A percentile compares a stretch with the other conserved stretches of the same genome.
Evolutionary conservation across 2,113 vertebrate genomes (phyloP).

Genomic region (Prietella phreatophila): DNA sequence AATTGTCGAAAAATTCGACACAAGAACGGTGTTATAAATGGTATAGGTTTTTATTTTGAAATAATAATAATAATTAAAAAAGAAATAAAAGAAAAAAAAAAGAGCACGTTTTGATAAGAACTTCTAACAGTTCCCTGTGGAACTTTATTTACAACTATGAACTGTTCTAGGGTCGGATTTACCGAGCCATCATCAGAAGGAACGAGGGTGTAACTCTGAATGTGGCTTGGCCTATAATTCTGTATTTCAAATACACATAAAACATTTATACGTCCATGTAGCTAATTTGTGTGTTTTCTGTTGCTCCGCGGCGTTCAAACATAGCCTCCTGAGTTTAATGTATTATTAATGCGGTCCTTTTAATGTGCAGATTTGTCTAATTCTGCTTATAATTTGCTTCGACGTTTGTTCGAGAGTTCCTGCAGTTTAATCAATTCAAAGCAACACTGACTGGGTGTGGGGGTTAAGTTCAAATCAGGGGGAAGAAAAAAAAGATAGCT

Average conservation of each 20-base stretch:
- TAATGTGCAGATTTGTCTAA: neutral
- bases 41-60: too few species aligned
- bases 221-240: too few species aligned
- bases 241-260: neutral
- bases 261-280: neutral
- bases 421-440: too few species aligned
- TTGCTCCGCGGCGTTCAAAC: neutral
- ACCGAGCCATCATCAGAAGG: too few species aligned
- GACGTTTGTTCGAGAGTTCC: neutral
- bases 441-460: too few species aligned
- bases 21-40: too few species aligned
- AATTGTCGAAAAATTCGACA: too few species aligned
- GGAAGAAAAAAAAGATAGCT: too few species aligned
- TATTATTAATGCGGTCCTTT: neutral
- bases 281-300: neutral
- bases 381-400: neutral
- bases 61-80: neutral
- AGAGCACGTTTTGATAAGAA: neutral
- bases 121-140: neutral
- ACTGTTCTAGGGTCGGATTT: neutral
- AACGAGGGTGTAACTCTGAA: too few species aligned
- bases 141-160: neutral
- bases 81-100: too few species aligned
- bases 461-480: too few species aligned
- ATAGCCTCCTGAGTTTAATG: neutral